Base-by-base conservation (phyloP, 2,113 vertebrate species). In the Anser brachyrhynchus region DNA sequence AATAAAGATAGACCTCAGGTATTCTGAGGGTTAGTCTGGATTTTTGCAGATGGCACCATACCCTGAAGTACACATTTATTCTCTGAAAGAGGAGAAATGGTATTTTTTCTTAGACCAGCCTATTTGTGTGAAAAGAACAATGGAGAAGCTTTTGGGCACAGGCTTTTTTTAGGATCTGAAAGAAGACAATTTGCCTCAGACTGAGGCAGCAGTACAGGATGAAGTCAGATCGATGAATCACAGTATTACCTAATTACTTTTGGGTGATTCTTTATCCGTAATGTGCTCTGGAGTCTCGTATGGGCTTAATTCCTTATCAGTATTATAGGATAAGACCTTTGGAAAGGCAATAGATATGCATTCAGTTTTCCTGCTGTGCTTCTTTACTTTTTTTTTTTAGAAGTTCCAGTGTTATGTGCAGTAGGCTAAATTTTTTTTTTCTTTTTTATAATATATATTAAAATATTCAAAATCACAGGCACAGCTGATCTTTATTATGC, bases 401-500 rank as follows among this genome's bases (percentile, higher is more conserved):
- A 67, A 94, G 19, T 87, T 91, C 26, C 13, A 18, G n/a, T 82
- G 26, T 76, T 46, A 80, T 83, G 16, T 46, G 16, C 5, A 54
- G 35, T 37, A 3, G 0, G n/a, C 10, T 43, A 44, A 78, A 75
- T 3, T 3, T 44, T 6, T 43, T 18, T 74, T 82, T 65, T 58
- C 84, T 83, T 49, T 46, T 11, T 46, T 20, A 19, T 20, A 46
- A 22, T 49, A 49, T 49, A 44, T 51, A 29, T 49, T 66, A 85
- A 80, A 83, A 55, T 49, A 74, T 64, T 73, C 75, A 91, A 80
- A 91, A 93, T 82, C 29, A 75, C 52, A 89, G 87, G 46, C n/a
- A 71, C 67, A 83, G 64, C 28, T 91, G 65, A 90, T 93, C 65
- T 86, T 92, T 46, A 94, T 33, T 67, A 74, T 57, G 69, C 82